phyloP scores from a whole-genome alignment of 2,797 vertebrate genomes.

The Mastacembelus armatus region DNA sequence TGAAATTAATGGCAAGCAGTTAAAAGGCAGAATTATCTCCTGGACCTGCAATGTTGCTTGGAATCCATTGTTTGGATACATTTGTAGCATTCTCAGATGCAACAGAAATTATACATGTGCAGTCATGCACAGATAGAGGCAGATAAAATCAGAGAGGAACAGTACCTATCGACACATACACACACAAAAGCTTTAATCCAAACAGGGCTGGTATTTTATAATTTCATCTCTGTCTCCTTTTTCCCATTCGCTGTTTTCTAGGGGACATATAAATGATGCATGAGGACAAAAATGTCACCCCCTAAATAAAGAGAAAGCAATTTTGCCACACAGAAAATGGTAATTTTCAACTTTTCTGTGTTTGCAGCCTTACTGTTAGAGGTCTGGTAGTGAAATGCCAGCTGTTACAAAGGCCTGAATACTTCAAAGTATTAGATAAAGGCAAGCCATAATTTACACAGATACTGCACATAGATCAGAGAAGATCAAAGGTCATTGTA shows the following conservation, averaged over 20 bases:
- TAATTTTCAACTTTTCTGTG: conserved; percentile 55
- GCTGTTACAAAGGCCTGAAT: conserved; percentile 39
- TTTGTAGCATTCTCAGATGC: conserved; percentile 44
- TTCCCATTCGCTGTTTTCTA: conserved; percentile 84
- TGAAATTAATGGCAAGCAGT: conserved; percentile 95
- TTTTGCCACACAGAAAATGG: conserved; percentile 80
- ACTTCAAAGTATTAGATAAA: conserved; percentile 25
- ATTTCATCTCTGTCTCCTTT: conserved; percentile 86
- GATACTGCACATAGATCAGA: conserved; percentile 23
- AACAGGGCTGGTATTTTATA: conserved; percentile 79
- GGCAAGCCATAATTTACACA: conserved; percentile 24
- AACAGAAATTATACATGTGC: conserved; percentile 19
- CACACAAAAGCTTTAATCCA: conserved; percentile 81
- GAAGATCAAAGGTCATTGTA: conserved; percentile 10
- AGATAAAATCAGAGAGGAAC: conserved; percentile 48
- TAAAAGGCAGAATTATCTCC: conserved; percentile 95
- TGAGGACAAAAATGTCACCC: conserved; percentile 91
- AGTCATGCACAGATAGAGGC: conserved; percentile 23
- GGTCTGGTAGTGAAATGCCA: conserved; percentile 61
- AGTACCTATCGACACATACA: conserved; percentile 30
- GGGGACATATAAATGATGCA: conserved; percentile 92
- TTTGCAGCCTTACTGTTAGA: conserved; percentile 40
- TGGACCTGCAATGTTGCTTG: conserved; percentile 89
- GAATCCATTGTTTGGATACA: conserved; percentile 57
- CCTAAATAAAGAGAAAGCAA: conserved; percentile 86